Conservation (phyloP, 1,140 invertebrate species). For the Leptonema lineaticorne region DNA sequence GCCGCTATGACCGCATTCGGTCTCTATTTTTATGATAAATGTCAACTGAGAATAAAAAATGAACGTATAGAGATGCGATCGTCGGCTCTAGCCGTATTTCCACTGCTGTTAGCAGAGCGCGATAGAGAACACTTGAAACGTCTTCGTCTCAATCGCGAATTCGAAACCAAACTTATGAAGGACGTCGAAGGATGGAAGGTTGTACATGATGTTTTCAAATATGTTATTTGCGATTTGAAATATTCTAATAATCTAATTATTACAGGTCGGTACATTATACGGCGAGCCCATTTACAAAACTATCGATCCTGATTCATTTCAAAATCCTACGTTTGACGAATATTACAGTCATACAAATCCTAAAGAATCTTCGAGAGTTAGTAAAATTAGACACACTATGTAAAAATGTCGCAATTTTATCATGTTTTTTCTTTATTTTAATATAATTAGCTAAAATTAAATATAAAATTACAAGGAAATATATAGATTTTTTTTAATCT, state of each 20-base stretch:
- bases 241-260: not conserved
- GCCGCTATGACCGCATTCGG: conserved; percentile 60
- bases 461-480: too few relatives aligned
- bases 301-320: conserved; percentile 57
- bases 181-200: conserved; percentile 84
- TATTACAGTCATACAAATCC: conserved; percentile 65
- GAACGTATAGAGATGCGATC: conserved; percentile 73
- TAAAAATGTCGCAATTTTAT: not conserved
- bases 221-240: not conserved
- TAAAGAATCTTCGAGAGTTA: not conserved
- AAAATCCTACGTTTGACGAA: conserved; percentile 65
- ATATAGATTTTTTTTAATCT: too few relatives aligned
- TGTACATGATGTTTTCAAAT: conserved; percentile 5
- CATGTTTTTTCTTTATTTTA: too few relatives aligned
- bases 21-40: conserved; percentile 60
- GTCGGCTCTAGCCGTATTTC: conserved; percentile 69
- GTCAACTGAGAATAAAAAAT: conserved; percentile 52
- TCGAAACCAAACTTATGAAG: conserved; percentile 83
- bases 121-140: conserved; percentile 83
- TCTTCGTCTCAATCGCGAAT: conserved; percentile 75
- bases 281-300: conserved; percentile 78
- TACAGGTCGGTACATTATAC: conserved; percentile 77
- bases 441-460: too few relatives aligned
- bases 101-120: conserved; percentile 76
- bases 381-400: not conserved